Base-by-base conservation (phyloP, 2,113 vertebrate species). In the Triplophysa dalaica region DNA sequence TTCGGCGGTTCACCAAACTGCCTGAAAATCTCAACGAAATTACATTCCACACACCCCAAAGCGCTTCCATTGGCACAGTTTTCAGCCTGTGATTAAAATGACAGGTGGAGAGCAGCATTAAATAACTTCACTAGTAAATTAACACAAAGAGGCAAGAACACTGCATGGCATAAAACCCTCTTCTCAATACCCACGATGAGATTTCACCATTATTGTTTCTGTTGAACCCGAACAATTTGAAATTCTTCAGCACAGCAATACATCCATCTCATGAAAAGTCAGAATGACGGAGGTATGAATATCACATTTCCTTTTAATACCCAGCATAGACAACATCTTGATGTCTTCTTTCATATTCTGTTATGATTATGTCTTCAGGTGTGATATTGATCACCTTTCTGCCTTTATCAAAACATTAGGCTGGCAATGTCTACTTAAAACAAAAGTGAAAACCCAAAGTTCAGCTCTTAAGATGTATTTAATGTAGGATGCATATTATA, bases 61-160 rank as follows among this genome's bases (percentile, higher is more conserved):
- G 21, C 38, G 29, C 21, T 16, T 78, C 17, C 50, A 60, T 78
- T 81, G 83, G 83, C 83, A 78, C 83, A 68, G 75, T 64, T 64
- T 43, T 84, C 79, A 74, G 78, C 68, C 78, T 78, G 62, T 63
- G 82, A 70, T 38, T 52, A 56, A 38, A 74, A 74, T 64, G 81
- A 75, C 56, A 73, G 76, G 16, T 68, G 82, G 50, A 68, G 70
- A 84, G 79, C 75, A 75, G 79, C 83, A 69, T 62, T 76, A 52
- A 58, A 33, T 75, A 16, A 65, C 24, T 54, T 63, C 69, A 67
- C 26, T 73, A 67, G 66, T 29, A 83, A 77, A 26, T 45, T 38
- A 82, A 78, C 62, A 70, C 74, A 63, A 63, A 70, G 76, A 77
- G 78, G 78, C 74, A 54, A 58, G 13, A 83, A 52, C 61, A 50